Conservation (phyloP, 2,888 invertebrate genomes). For the Orchesellides sinensis region DNA sequence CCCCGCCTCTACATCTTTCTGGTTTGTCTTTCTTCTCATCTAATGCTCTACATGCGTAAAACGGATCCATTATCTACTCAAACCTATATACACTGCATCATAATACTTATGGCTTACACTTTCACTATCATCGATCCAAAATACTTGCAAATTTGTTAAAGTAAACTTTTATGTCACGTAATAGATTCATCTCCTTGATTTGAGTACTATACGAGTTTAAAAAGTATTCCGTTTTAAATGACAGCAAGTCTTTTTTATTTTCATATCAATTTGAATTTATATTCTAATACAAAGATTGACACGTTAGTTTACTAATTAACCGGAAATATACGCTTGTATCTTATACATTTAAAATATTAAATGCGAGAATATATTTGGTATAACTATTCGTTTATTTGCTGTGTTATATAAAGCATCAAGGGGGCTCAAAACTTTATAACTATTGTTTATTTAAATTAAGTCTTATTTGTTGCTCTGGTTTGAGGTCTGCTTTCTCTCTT, state of each 20-base stretch:
- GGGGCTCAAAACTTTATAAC: neutral
- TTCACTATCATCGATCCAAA: slow-evolving; percentile 68
- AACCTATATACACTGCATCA: slow-evolving; percentile 58
- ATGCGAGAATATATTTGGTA: slow-evolving; percentile 17
- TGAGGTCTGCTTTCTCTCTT: neutral
- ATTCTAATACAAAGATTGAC: neutral
- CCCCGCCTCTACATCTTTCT: slow-evolving; percentile 65
- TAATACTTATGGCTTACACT: slow-evolving; percentile 25
- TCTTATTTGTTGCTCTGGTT: neutral
- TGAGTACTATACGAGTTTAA: no score
- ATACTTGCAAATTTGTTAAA: neutral
- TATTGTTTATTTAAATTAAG: neutral
- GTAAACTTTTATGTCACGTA: no score
- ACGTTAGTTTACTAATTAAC: neutral
- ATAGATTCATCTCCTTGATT: no score
- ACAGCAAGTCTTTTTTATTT: neutral
- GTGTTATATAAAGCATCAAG: slow-evolving; percentile 19
- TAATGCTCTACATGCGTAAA: slow-evolving; percentile 72
- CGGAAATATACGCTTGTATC: slow-evolving; percentile 14
- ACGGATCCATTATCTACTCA: slow-evolving; percentile 71
- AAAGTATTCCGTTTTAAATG: no score
- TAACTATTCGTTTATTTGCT: slow-evolving; percentile 7
- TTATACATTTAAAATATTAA: slow-evolving; percentile 2
- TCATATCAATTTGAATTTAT: neutral
- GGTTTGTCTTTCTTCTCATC: slow-evolving; percentile 53